These are phyloP conservation scores for Phaetusa simplex DNA, from an alignment of 2,113 vertebrate genomes.

Conservation along the genomic window DNA sequence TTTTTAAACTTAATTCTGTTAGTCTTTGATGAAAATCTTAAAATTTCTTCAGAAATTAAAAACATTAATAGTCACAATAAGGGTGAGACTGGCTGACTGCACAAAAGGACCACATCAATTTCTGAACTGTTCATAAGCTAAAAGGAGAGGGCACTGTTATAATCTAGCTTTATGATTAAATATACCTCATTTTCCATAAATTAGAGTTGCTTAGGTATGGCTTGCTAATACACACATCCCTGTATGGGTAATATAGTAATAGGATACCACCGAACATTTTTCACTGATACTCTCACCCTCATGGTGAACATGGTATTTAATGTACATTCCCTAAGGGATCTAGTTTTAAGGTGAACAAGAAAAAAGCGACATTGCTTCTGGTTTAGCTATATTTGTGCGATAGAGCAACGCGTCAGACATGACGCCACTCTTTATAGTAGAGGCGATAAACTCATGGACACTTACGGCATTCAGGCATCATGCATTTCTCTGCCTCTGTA, in stretches of 20 bases:
- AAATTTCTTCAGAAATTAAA: background rate
- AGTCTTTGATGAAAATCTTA: background rate
- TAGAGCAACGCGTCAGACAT: background rate
- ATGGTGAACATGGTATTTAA: too few species aligned
- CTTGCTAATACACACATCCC: background rate
- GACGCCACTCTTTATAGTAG: too few species aligned
- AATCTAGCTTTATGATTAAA: background rate
- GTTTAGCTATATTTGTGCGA: background rate
- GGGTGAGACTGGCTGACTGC: background rate
- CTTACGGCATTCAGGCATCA: slow-evolving; percentile 99
- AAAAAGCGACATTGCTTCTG: background rate
- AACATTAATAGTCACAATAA: background rate
- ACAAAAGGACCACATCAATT: background rate
- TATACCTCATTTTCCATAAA: background rate
- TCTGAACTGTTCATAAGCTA: background rate
- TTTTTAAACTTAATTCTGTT: background rate
- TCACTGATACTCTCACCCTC: background rate
- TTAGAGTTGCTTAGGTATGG: background rate
- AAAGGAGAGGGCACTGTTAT: background rate
- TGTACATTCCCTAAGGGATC: background rate
- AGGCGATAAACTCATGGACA: background rate
- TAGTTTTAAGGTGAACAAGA: background rate
- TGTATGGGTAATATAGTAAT: background rate
- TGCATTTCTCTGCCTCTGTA: slow-evolving; percentile 95
- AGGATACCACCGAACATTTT: background rate